These are phyloP conservation scores for Eubucco bourcierii DNA, from an alignment of 2,113 vertebrate species.

Conservation along the genomic window DNA sequence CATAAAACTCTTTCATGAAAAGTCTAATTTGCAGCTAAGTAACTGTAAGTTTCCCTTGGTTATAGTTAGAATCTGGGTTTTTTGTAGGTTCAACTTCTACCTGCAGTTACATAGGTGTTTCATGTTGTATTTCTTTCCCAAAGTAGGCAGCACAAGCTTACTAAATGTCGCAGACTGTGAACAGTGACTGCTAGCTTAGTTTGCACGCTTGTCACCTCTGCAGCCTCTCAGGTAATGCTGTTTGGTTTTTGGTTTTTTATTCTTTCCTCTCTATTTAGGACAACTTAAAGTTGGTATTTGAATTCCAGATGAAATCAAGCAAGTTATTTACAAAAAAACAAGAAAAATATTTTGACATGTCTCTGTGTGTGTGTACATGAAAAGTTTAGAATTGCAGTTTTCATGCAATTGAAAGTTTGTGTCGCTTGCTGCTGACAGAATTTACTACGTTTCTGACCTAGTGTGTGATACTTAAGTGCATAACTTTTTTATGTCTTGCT, in stretches of 20 bases:
- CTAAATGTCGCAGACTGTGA: not conserved
- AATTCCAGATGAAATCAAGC: not conserved
- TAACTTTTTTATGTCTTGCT: not conserved
- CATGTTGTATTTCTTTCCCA: not conserved
- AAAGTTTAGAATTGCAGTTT: not conserved
- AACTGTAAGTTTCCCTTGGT: not conserved
- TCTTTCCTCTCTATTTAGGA: not conserved
- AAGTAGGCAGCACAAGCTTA: not conserved
- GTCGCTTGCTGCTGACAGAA: not conserved
- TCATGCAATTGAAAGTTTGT: not conserved
- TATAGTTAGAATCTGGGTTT: not conserved
- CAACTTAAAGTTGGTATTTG: not conserved
- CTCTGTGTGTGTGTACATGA: not conserved
- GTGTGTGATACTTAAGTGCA: not conserved
- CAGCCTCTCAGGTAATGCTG: not conserved
- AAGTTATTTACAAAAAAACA: not conserved
- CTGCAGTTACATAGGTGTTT: not conserved
- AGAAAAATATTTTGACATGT: fast-evolving
- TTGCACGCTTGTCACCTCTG: not conserved
- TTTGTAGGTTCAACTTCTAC: not conserved
- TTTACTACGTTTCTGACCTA: not conserved
- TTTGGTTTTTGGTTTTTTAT: not conserved
- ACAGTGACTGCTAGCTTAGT: not conserved
- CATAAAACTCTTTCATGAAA: not conserved
- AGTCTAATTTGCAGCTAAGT: not conserved